Conservation (phyloP, 1,140 invertebrate genomes). For the Hycleus cichorii region DNA sequence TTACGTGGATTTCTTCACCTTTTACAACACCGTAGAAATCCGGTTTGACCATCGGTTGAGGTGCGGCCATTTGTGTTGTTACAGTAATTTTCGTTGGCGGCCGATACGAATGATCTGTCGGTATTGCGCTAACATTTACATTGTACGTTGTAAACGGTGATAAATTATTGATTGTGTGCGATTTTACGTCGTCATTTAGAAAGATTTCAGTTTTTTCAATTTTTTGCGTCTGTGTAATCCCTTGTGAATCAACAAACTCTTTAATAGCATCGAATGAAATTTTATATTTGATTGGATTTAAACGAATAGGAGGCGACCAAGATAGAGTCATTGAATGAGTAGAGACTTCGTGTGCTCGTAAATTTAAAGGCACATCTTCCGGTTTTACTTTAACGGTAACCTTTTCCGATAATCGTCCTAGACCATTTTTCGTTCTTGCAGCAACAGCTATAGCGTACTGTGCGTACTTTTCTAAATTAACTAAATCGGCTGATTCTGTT, state of each 20-base stretch:
- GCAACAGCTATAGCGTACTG: conserved; percentile 91
- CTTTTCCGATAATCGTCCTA: conserved; percentile 67
- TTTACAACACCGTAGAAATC: conserved; percentile 85
- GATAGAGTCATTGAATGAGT: conserved; percentile 85
- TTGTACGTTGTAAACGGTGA: conserved; percentile 92
- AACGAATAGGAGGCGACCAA: conserved; percentile 86
- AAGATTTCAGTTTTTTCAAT: conserved; percentile 67
- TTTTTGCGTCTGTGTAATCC: conserved; percentile 79
- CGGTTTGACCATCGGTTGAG: conserved; percentile 91
- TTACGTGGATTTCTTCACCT: conserved; percentile 81
- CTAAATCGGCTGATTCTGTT: conserved; percentile 83
- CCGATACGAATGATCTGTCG: conserved; percentile 72
- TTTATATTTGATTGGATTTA: conserved; percentile 85
- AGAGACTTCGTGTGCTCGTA: conserved; percentile 78
- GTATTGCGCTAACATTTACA: conserved; percentile 87
- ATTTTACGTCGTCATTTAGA: conserved; percentile 59
- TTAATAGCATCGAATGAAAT: conserved; percentile 90
- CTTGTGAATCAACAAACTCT: conserved; percentile 90
- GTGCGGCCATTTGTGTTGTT: conserved; percentile 93
- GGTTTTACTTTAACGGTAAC: conserved; percentile 83
- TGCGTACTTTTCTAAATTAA: conserved; percentile 83
- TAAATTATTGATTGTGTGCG: conserved; percentile 74
- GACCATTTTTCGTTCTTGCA: conserved; percentile 64
- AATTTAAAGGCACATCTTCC: conserved; percentile 81
- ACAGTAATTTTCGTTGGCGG: conserved; percentile 91